phyloP scores from a whole-genome alignment of 2,888 invertebrate genomes.

The Temnothorax ravouxi region DNA sequence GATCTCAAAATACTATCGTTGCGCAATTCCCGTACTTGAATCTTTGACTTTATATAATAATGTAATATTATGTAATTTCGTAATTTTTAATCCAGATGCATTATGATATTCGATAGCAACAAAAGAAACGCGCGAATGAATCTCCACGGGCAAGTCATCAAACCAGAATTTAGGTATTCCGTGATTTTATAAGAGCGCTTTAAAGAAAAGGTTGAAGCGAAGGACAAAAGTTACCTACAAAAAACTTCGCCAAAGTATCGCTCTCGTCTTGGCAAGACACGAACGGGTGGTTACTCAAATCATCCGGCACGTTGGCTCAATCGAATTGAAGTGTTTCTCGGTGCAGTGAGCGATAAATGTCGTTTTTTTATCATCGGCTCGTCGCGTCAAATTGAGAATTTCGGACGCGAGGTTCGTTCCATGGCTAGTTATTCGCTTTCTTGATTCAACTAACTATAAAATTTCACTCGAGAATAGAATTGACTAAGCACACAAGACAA shows the following conservation, averaged over 20 bases:
- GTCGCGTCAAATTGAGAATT: conserved; percentile 36
- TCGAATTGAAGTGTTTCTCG: conserved; percentile 79
- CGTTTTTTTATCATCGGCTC: conserved; percentile 57
- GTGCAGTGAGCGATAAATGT: conserved; percentile 71
- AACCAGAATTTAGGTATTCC: conserved; percentile 13
- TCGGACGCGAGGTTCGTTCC: conserved; percentile 49
- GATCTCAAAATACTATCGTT: neutral
- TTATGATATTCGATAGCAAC: conserved; percentile 15
- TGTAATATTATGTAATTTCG: neutral
- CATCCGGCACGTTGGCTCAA: conserved; percentile 67
- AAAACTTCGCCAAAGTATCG: conserved; percentile 35
- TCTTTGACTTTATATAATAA: neutral
- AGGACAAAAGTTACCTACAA: conserved; percentile 34
- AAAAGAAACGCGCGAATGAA: neutral
- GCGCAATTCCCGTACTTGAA: neutral
- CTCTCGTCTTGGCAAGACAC: conserved; percentile 54
- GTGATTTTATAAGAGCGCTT: conserved; percentile 39
- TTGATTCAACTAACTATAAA: neutral
- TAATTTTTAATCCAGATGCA: neutral
- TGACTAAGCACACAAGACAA: neutral
- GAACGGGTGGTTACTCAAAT: conserved; percentile 69
- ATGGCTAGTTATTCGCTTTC: conserved; percentile 66
- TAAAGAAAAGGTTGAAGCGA: conserved; percentile 43
- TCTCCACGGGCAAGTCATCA: neutral
- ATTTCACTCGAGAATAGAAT: neutral